Conservation (phyloP, 2,888 invertebrate species). For the Lysandra coridon region DNA sequence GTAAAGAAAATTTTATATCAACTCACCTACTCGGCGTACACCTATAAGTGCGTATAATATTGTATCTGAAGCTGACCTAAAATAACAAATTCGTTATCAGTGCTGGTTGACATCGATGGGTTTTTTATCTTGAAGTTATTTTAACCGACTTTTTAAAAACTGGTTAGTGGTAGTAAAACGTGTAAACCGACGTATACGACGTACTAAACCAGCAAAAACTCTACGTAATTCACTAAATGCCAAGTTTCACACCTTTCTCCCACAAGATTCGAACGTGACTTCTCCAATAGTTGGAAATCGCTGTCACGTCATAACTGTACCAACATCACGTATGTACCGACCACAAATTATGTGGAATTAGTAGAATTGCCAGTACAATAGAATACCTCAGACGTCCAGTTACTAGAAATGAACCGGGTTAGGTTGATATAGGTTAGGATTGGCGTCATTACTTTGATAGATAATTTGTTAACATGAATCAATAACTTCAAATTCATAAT, state of each 20-base stretch:
- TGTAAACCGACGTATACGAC: neutral
- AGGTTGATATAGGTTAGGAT: neutral
- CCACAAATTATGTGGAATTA: conserved; percentile 16
- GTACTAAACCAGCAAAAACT: neutral
- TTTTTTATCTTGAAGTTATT: neutral
- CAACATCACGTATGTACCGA: conserved; percentile 7
- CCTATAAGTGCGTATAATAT: too few species aligned
- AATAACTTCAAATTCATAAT: neutral
- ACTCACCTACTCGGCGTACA: neutral
- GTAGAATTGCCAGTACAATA: neutral
- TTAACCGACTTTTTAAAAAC: neutral
- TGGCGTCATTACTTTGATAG: conserved; percentile 2
- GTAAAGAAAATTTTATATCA: neutral
- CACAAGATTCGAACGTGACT: conserved; percentile 24
- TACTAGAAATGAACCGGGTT: neutral
- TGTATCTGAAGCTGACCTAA: conserved; percentile 1
- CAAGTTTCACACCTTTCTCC: conserved; percentile 17
- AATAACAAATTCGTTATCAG: conserved; percentile 24
- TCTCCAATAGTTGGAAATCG: conserved; percentile 17
- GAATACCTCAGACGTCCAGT: conserved; percentile 1
- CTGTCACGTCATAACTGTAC: conserved; percentile 9
- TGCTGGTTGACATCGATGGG: conserved; percentile 13
- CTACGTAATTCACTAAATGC: neutral
- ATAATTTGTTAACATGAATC: neutral
- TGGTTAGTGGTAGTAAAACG: neutral